Conservation (phyloP, 1,140 invertebrate species). For the Oryctes rhinoceros region DNA sequence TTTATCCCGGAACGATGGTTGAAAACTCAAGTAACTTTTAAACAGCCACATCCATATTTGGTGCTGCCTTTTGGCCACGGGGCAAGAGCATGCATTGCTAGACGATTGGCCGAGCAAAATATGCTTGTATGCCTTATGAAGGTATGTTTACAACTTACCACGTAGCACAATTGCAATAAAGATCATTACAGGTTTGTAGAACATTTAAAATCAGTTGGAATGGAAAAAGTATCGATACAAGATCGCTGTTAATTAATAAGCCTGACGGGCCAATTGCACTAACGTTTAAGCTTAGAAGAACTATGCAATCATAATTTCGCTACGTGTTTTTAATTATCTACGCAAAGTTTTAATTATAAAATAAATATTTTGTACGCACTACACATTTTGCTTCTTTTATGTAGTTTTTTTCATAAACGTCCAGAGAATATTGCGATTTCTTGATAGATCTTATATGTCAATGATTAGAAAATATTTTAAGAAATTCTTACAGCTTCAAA, state of each 20-base stretch:
- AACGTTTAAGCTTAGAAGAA: constrained; percentile 60
- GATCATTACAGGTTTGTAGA: constrained; percentile 70
- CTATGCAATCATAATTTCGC: neutral
- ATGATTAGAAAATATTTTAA: no score
- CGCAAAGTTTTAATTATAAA: neutral
- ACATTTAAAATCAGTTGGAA: constrained; percentile 75
- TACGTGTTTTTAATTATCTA: neutral
- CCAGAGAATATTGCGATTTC: no score
- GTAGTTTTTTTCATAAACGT: no score
- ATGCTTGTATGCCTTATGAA: constrained; percentile 79
- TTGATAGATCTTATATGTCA: no score
- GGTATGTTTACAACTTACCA: constrained; percentile 48
- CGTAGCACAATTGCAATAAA: no score
- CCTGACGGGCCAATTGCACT: constrained; percentile 77
- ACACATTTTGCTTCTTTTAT: neutral
- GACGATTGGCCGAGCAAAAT: constrained; percentile 89
- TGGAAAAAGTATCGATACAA: constrained; percentile 69
- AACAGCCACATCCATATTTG: constrained; percentile 77
- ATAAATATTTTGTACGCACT: neutral
- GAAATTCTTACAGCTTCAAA: no score
- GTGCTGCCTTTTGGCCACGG: constrained; percentile 91
- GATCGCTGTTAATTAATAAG: constrained; percentile 79
- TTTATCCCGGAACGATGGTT: constrained; percentile 85
- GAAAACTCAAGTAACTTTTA: constrained; percentile 61
- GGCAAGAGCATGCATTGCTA: constrained; percentile 84